phyloP scores from a whole-genome alignment of 2,888 invertebrate species.

The Macaria notata region DNA sequence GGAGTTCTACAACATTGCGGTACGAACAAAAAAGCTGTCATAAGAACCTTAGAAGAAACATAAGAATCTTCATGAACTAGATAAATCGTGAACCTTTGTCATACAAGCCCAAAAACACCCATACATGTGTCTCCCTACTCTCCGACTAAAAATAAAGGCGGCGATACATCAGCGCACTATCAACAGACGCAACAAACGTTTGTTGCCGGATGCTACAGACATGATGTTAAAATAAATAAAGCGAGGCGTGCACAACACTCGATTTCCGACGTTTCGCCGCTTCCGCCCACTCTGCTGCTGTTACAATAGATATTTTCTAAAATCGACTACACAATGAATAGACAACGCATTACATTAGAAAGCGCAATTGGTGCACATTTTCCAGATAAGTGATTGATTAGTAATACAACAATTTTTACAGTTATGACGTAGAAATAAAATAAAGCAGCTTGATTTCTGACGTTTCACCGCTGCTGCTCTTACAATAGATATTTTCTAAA shows the following conservation, averaged over 20 bases:
- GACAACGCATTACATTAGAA: no score
- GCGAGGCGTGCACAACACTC: slow-evolving; percentile 57
- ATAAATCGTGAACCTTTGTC: no score
- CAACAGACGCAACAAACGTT: slow-evolving; percentile 57
- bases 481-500: not conserved
- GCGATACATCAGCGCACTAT: slow-evolving; percentile 51
- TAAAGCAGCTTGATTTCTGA: slow-evolving; percentile 74
- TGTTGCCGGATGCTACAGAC: slow-evolving; percentile 68
- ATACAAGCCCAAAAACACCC: no score
- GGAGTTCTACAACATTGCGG: no score
- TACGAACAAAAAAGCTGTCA: no score
- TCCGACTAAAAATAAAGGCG: slow-evolving; percentile 21
- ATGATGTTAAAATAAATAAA: slow-evolving; percentile 78
- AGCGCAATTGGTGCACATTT: not conserved
- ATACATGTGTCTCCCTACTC: not conserved
- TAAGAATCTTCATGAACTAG: no score
- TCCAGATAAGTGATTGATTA: slow-evolving; percentile 33
- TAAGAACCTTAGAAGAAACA: no score
- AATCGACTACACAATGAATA: no score
- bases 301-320: not conserved
- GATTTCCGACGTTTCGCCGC: slow-evolving; percentile 67
- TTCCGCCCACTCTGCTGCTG: slow-evolving; percentile 55
- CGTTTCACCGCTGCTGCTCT: slow-evolving; percentile 48
- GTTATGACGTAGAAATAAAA: slow-evolving; percentile 78
- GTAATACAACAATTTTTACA: slow-evolving; percentile 37